Conservation (phyloP, 2,888 invertebrate species). For the Slavum lentiscoides region DNA sequence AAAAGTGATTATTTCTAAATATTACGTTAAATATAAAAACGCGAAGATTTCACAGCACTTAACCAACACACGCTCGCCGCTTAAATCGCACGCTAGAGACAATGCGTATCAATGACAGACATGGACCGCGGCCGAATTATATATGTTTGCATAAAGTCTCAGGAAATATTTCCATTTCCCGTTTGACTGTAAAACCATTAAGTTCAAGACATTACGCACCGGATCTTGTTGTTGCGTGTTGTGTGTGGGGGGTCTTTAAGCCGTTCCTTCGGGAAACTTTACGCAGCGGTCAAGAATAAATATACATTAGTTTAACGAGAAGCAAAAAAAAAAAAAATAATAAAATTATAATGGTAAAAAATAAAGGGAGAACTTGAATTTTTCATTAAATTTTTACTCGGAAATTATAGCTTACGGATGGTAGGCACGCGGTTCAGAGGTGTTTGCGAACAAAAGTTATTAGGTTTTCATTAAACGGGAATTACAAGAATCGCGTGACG, state of each 20-base stretch:
- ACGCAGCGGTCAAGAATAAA: background rate
- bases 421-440: slow-evolving; percentile 5
- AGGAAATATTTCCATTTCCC: slow-evolving; percentile 16
- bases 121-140: slow-evolving; percentile 7
- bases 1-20: background rate
- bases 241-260: background rate
- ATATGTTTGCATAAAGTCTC: background rate
- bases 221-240: background rate
- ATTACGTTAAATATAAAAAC: slow-evolving; percentile 5
- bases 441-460: slow-evolving; percentile 14
- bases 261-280: background rate
- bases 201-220: background rate
- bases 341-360: too few species aligned
- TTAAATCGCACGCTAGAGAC: slow-evolving; percentile 1
- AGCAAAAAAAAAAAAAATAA: too few species aligned
- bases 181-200: slow-evolving; percentile 20
- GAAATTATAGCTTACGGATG: too few species aligned
- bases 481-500: slow-evolving; percentile 43
- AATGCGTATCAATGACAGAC: slow-evolving; percentile 19
- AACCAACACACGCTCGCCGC: background rate
- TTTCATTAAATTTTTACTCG: slow-evolving; percentile 7
- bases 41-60: background rate
- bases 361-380: background rate
- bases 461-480: slow-evolving; percentile 26
- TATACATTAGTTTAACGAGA: slow-evolving; percentile 15